These are phyloP conservation scores for Netelia fuscicornis DNA, from an alignment of 2,888 invertebrate species.

Conservation along the genomic window DNA sequence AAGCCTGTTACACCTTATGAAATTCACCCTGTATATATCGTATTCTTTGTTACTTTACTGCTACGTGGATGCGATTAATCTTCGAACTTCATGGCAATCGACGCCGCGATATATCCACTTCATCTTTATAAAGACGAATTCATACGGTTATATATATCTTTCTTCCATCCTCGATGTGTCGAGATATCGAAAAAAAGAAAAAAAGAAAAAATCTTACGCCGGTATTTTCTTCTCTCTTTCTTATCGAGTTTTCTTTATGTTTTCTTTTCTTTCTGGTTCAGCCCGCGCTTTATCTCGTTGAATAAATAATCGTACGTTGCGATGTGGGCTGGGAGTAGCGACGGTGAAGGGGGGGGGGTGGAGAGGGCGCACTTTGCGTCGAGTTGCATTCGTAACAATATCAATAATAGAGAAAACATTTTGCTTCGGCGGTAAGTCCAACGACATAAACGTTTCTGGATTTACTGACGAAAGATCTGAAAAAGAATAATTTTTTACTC, in stretches of 20 bases:
- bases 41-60: neutral
- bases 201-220: neutral
- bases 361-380: no score
- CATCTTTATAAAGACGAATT: constrained; percentile 12
- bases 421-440: neutral
- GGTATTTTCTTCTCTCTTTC: neutral
- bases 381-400: neutral
- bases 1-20: no score
- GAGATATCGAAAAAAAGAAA: neutral
- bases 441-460: neutral
- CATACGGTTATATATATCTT: neutral
- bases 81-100: constrained; percentile 49
- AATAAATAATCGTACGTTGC: constrained; percentile 13
- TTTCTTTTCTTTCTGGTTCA: constrained; percentile 12
- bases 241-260: neutral
- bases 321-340: no score
- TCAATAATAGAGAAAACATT: constrained; percentile 4
- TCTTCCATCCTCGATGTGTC: neutral
- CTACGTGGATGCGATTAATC: constrained; percentile 49
- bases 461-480: no score
- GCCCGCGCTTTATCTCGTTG: constrained; percentile 8
- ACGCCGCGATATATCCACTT: constrained; percentile 47
- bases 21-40: neutral
- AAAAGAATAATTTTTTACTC: no score
- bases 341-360: no score